Evolutionary conservation across 2,113 vertebrate species (phyloP).

Genomic region (Porphyrio hochstetteri): DNA sequence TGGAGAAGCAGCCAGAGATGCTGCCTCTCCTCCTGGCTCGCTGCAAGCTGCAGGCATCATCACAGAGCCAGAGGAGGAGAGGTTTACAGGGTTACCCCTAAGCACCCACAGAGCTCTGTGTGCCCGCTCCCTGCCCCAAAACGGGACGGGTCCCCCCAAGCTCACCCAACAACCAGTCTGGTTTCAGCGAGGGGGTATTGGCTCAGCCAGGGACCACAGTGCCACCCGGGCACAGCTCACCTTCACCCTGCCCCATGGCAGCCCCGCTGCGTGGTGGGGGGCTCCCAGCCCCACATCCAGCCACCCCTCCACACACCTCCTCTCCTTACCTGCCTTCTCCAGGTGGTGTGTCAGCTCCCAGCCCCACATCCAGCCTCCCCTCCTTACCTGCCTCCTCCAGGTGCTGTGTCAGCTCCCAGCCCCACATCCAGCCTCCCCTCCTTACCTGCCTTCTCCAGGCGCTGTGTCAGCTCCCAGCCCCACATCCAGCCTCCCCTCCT

Average conservation of each 20-base stretch:
- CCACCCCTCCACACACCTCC: background rate
- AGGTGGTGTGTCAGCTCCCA: background rate
- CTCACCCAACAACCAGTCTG: background rate
- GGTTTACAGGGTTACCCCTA: conserved; percentile 36
- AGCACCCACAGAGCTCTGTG: conserved; percentile 59
- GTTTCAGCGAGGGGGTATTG: background rate
- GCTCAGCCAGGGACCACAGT: rapidly evolving
- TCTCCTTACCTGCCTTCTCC: background rate
- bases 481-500: background rate
- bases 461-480: background rate
- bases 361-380: background rate
- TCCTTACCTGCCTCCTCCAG: background rate
- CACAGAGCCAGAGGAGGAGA: background rate
- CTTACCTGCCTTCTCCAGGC: background rate
- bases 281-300: background rate
- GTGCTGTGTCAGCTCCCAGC: background rate
- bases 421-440: background rate
- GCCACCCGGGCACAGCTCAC: rapidly evolving
- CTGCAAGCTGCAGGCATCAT: background rate
- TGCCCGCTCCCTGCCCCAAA: rapidly evolving
- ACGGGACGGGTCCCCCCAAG: background rate
- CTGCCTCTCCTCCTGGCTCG: background rate
- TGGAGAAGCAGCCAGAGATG: background rate
- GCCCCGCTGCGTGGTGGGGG: rapidly evolving
- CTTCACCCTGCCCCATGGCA: rapidly evolving